These are phyloP conservation scores for Onychomys arenicola DNA, from an alignment of 2,797 vertebrate species.

Conservation along the genomic window DNA sequence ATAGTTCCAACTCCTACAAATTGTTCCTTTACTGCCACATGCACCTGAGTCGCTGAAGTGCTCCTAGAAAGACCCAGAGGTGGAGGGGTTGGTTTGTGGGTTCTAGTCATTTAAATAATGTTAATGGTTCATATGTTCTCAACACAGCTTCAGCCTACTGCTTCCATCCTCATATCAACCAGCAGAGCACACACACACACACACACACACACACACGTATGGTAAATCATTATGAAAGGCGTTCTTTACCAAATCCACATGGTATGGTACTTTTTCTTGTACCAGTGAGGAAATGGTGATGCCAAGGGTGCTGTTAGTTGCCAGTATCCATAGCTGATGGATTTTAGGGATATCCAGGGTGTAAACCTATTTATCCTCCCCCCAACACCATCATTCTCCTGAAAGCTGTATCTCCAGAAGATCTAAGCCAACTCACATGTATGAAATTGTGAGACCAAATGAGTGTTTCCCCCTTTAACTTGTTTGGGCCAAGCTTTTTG, in stretches of 20 bases:
- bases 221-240: neutral
- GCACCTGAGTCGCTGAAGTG: neutral
- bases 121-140: neutral
- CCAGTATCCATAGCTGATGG: neutral
- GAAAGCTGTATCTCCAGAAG: neutral
- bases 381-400: neutral
- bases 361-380: neutral
- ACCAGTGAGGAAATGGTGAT: neutral
- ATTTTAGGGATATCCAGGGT: neutral
- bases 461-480: neutral
- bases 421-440: neutral
- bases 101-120: neutral
- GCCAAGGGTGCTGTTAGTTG: neutral
- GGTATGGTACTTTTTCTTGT: conserved; percentile 2
- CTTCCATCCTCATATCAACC: neutral
- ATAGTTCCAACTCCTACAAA: too few relatives aligned
- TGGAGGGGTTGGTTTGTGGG: neutral
- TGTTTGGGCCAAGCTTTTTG: neutral
- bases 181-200: neutral
- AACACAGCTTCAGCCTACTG: neutral
- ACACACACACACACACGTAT: neutral
- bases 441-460: neutral
- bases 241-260: neutral
- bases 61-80: neutral
- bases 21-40: too few relatives aligned